A percentile compares a stretch with the other conserved stretches of the same genome.
Evolutionary conservation across 2,113 vertebrate species (phyloP).

Genomic region (Bucco capensis): DNA sequence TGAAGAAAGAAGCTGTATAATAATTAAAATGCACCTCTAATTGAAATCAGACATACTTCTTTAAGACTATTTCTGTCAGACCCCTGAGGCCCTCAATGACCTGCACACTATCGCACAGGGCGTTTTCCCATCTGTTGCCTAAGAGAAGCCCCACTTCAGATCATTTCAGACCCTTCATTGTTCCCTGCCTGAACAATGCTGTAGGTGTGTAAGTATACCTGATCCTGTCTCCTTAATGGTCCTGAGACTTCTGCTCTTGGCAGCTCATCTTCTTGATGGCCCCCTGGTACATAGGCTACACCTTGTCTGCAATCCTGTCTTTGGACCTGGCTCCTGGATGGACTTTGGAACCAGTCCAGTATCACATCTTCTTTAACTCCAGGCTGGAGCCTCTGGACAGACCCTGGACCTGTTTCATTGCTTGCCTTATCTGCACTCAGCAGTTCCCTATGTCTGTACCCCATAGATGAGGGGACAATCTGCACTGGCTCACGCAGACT

Average conservation of each 20-base stretch:
- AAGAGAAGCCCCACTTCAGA: neutral
- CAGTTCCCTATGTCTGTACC: too few relatives aligned
- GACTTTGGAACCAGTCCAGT: neutral
- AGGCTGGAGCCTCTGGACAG: neutral
- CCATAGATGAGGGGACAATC: neutral
- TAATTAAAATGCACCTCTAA: neutral
- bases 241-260: neutral
- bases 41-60: neutral
- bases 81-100: neutral
- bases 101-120: neutral
- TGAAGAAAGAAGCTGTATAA: neutral
- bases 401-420: neutral
- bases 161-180: neutral
- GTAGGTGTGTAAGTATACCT: neutral
- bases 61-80: neutral
- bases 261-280: too few relatives aligned
- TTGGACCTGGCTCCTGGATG: neutral
- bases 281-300: neutral
- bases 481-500: neutral
- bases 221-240: neutral
- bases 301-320: neutral
- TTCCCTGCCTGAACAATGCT: neutral
- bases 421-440: neutral
- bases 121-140: neutral
- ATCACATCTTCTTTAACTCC: neutral